Evolutionary conservation across 2,797 vertebrate species (phyloP).

Genomic region (Malurus leucopterus): DNA sequence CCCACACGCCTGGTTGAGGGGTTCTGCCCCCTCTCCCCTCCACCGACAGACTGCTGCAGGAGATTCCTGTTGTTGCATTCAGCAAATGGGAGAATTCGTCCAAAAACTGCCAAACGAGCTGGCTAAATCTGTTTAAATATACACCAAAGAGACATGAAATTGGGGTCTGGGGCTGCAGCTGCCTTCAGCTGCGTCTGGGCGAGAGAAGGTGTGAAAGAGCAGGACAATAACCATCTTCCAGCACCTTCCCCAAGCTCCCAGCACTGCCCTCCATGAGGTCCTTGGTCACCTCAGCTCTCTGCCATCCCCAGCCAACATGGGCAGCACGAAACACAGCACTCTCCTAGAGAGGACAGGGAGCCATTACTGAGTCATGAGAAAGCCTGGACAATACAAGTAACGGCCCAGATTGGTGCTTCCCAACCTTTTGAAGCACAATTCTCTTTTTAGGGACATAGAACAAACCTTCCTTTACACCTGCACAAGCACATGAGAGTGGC

Average conservation of each 20-base stretch:
- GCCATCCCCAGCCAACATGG: not conserved
- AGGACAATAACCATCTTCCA: not conserved
- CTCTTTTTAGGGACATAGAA: not conserved
- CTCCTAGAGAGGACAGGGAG: not conserved
- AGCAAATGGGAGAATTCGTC: not conserved
- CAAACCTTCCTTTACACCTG: not conserved
- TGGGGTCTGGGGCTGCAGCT: not conserved
- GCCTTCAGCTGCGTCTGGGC: not conserved
- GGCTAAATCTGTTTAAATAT: not conserved
- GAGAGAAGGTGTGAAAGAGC: not conserved
- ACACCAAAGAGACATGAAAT: not conserved
- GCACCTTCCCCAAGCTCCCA: not conserved
- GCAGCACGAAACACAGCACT: not conserved
- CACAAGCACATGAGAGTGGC: not conserved
- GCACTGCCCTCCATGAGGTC: not conserved
- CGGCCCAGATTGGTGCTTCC: not conserved
- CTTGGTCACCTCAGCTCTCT: not conserved
- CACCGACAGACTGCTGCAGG: not conserved
- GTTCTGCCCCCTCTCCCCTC: not conserved
- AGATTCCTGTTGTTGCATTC: not conserved
- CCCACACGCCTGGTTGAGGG: fast-evolving
- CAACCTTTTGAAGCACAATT: not conserved
- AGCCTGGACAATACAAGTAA: not conserved
- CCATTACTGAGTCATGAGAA: fast-evolving
- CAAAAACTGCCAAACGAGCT: not conserved